Evolutionary conservation across 2,888 invertebrate genomes (phyloP), one percentile per base, ranked within the genome.

Genomic region (Agrotis puta): DNA sequence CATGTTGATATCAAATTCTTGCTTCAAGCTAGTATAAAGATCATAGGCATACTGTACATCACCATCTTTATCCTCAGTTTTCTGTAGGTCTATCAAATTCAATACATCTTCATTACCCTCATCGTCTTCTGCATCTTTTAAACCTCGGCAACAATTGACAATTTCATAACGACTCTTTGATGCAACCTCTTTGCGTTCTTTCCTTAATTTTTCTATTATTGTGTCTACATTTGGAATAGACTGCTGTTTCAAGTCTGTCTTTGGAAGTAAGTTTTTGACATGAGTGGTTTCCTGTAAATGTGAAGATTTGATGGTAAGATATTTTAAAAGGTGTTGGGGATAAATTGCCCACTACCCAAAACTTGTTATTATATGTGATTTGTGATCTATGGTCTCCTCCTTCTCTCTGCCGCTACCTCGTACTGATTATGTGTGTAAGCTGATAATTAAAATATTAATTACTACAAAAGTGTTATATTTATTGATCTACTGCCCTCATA

Each of bases 1-100:
- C 93, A 94, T 93, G 11, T 91, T 90, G 39, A 94, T 90, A 88
- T 95, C 94, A 88, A 96, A 94, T 70, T 94, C 94, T 56, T 91
- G 87, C 74, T 92, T 93, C 1, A 92, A 91, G 6, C 94, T 89
- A 7, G 92, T 92, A 70, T 96, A 96, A 63, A 96, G 73, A 80
- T 96, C 96, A 80, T 95, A 96, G 4, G 93, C 94, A 87, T 94
- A 95, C 67, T 93, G 88, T 0, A 87, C 88, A 78, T 92, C 86
- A 0, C 81, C 83, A 64, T 90, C 88, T 18, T 87, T 88, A 69
- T 93, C 91, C 59, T 83, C 88, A 2, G 86, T 84, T 50, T 88
- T 91, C 63, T 88, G 88, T 64, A 96, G 81, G 74, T 96, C 96
- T 2, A 96, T 93, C 71, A 95, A 82, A 85, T 94, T 88, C 70